phyloP scores from a whole-genome alignment of 2,888 invertebrate genomes.

The Oasisia sp. region DNA sequence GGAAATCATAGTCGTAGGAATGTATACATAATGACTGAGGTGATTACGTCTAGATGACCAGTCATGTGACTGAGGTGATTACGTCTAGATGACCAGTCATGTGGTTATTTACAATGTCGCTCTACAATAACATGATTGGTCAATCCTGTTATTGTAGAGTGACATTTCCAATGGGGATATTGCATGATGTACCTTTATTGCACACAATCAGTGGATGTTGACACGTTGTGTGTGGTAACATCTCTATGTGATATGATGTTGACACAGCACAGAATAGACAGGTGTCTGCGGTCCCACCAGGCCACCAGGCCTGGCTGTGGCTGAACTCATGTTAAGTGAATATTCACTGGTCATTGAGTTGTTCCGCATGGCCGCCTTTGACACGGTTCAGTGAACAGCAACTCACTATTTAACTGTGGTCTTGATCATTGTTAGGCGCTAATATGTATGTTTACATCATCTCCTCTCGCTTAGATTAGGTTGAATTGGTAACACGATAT shows the following conservation, averaged over 20 bases:
- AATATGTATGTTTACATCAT: conserved; percentile 17
- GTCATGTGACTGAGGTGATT: background rate
- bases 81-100: background rate
- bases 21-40: background rate
- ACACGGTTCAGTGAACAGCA: background rate
- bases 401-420: background rate
- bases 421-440: background rate
- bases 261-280: background rate
- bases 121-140: background rate
- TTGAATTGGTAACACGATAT: background rate
- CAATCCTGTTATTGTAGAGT: background rate
- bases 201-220: background rate
- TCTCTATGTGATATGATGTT: background rate
- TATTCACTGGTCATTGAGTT: background rate
- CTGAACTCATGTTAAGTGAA: background rate
- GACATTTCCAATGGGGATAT: background rate
- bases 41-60: too few relatives aligned
- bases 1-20: background rate
- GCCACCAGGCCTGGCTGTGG: background rate
- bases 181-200: background rate
- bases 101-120: background rate
- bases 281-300: background rate
- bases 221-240: background rate
- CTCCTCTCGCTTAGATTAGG: background rate
- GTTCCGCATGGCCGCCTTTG: background rate